phyloP scores from a whole-genome alignment of 2,113 vertebrate species.

The Synodontis membranacea region DNA sequence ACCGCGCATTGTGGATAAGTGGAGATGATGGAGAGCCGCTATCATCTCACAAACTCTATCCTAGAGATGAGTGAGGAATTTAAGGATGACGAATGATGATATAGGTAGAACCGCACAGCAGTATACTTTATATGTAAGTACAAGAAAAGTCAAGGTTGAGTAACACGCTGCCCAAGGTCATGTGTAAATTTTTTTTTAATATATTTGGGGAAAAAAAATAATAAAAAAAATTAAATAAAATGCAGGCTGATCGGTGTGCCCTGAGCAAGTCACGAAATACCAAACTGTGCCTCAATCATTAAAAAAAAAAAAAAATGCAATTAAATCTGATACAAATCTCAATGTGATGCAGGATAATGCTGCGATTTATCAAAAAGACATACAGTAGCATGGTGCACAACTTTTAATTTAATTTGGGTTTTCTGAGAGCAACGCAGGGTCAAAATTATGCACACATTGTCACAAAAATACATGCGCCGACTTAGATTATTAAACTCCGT shows the following conservation, averaged over 20 bases:
- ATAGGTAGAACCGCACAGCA: background rate
- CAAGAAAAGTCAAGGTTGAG: background rate
- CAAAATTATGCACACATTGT: too few relatives aligned
- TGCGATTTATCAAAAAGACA: too few relatives aligned
- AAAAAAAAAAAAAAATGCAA: too few relatives aligned
- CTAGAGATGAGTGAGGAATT: background rate
- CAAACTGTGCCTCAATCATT: too few relatives aligned
- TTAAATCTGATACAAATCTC: too few relatives aligned
- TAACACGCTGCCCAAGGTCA: background rate
- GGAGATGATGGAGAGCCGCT: constrained; percentile 15
- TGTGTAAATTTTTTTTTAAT: background rate
- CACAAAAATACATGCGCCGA: too few relatives aligned
- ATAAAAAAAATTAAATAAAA: background rate
- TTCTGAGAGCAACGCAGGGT: too few relatives aligned
- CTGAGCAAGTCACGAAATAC: background rate
- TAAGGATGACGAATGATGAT: background rate
- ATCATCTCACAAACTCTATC: background rate
- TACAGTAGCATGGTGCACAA: too few relatives aligned
- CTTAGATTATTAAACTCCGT: too few relatives aligned
- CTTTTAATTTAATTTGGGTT: too few relatives aligned
- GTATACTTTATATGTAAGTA: background rate
- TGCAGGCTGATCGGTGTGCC: background rate
- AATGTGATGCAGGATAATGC: too few relatives aligned
- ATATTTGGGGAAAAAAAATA: background rate
- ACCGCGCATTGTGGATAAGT: background rate